Evolutionary conservation across 2,113 vertebrate species (phyloP), one percentile per base, ranked within the genome.

Genomic region (Myanophis thanlyinensis): DNA sequence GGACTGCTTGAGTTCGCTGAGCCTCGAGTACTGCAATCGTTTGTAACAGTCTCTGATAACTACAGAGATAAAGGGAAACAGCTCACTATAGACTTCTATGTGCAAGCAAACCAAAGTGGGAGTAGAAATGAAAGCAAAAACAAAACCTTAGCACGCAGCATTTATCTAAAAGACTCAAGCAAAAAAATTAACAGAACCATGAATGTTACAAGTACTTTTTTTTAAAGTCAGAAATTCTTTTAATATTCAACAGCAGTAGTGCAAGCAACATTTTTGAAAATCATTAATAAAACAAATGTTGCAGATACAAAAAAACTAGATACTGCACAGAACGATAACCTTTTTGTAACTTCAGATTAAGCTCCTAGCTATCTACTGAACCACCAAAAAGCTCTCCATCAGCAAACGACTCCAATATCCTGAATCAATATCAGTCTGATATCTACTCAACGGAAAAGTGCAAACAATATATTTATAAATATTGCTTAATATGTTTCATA

Each of bases 31-130:
- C 99, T 53, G 98, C 98, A 95, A 99, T 99, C 95, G 99, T 99
- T 98, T 99, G 99, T 97, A 99, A 98, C 95, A 99, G 98, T 97
- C 99, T 99, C 98, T 99, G 99, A 97, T 99, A 99, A 98, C 99
- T 99, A 98, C 97, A 97, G 96, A 98, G 95, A 97, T 86, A 96
- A 97, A 97, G 96, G 97, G 91, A 97, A 95, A 96, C 6, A 96
- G 44, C 97, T 98, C 97, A 98, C 96, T 97, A 95, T 88, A 95
- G 87, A 91, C 93, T 94, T 94, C 95, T 94, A 94, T 85, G 89
- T 52, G 94, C 94, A 94, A 73, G 73, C 73, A 44, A 93, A 91
- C 91, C 90, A 94, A 93, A 52, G 92, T 93, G 91, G 95, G 46
- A 94, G 91, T 54, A 89, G 90, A 93, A 88, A 91, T 35, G 62